Conservation (phyloP, 2,113 vertebrate genomes). For the Symphodus melops region DNA sequence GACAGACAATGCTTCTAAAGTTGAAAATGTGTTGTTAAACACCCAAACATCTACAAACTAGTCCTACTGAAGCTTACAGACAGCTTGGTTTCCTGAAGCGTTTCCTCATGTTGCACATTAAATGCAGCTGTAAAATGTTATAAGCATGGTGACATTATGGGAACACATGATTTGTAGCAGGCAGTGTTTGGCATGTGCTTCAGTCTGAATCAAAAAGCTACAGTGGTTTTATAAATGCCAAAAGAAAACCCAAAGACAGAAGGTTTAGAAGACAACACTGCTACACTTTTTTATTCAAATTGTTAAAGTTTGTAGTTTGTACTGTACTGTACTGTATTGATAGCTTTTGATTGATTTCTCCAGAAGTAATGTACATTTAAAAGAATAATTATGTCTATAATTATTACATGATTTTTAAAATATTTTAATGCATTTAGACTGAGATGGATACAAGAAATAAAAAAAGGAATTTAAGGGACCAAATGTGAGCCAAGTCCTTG, state of each 20-base stretch:
- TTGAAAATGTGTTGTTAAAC: conserved; percentile 12
- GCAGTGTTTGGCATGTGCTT: conserved; percentile 17
- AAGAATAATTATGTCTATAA: too few relatives aligned
- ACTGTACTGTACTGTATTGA: too few relatives aligned
- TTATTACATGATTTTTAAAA: too few relatives aligned
- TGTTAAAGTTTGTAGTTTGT: neutral
- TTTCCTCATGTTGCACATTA: conserved; percentile 21
- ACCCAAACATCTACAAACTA: neutral
- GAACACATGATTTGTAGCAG: conserved; percentile 36
- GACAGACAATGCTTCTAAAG: conserved; percentile 9
- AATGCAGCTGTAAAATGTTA: conserved; percentile 49
- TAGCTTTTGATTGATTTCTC: neutral
- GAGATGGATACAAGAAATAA: neutral
- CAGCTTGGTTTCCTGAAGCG: conserved; percentile 12
- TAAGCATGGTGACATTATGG: conserved; percentile 39
- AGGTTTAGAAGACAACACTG: neutral
- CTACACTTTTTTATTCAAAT: neutral
- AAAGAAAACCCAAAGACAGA: conserved; percentile 11
- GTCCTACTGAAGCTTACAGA: conserved; percentile 6
- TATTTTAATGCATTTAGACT: too few relatives aligned
- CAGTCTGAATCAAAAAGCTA: conserved; percentile 19
- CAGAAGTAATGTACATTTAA: neutral
- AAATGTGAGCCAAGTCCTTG: neutral
- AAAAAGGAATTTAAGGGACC: neutral
- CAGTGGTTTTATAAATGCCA: conserved; percentile 8